phyloP scores from a whole-genome alignment of 2,113 vertebrate genomes.

The Erinaceus europaeus region DNA sequence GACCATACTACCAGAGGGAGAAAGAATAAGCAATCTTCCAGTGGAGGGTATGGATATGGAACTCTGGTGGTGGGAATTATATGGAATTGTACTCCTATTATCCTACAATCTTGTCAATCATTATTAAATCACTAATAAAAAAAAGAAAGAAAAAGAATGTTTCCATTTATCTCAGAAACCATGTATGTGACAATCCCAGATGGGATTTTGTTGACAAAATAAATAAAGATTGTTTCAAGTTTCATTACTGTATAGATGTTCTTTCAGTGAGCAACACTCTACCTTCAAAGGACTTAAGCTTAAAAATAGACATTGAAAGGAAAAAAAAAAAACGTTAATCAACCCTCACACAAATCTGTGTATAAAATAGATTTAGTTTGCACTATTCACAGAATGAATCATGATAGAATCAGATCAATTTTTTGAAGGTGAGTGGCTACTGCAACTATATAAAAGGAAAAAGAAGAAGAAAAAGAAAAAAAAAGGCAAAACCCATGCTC shows the following conservation, averaged over 20 bases:
- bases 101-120: no score
- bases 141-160: slow-evolving; percentile 12
- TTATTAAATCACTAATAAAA: no score
- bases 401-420: neutral
- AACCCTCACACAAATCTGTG: neutral
- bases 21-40: no score
- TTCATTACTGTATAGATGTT: neutral
- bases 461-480: no score
- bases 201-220: neutral
- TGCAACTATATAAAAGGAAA: neutral
- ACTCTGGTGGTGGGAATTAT: no score
- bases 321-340: neutral
- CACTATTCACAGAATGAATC: neutral
- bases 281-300: neutral
- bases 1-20: no score
- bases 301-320: neutral
- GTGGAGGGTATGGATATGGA: no score
- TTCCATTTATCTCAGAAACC: neutral
- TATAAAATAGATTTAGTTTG: neutral
- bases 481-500: neutral
- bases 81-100: no score
- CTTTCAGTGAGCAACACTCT: neutral
- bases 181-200: neutral
- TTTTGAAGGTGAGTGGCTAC: neutral
- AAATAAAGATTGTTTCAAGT: slow-evolving; percentile 10